A percentile compares a stretch with the other conserved stretches of the same genome.
Evolutionary conservation across 2,888 invertebrate genomes (phyloP).

Genomic region (Eristalis intricaria): DNA sequence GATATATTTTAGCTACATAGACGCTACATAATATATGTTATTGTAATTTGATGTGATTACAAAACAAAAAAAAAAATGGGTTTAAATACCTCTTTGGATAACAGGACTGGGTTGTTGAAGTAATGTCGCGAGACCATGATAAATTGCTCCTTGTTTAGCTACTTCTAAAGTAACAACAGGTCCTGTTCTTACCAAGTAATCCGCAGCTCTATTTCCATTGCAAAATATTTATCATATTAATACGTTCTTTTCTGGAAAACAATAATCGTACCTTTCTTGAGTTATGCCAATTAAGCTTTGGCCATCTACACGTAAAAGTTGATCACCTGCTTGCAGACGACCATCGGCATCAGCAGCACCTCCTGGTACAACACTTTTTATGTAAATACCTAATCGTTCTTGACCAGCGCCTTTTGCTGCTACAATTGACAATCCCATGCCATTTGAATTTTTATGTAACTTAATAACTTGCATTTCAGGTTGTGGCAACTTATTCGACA

Average conservation of each 20-base stretch:
- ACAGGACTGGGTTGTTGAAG: constrained; percentile 95
- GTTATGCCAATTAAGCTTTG: constrained; percentile 94
- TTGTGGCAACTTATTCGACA: constrained; percentile 84
- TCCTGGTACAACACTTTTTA: constrained; percentile 98
- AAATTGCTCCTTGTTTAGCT: constrained; percentile 98
- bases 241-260: background rate
- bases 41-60: background rate
- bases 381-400: constrained; percentile 96
- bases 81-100: constrained; percentile 86
- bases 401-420: constrained; percentile 96
- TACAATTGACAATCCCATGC: constrained; percentile 99
- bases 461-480: constrained; percentile 92
- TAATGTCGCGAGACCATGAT: constrained; percentile 96
- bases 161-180: constrained; percentile 97
- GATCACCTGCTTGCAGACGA: constrained; percentile 97
- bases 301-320: constrained; percentile 97
- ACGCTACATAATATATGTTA: constrained; percentile 7
- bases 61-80: background rate
- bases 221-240: background rate
- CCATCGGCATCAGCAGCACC: constrained; percentile 97
- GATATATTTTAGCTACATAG: constrained; percentile 56
- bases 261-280: constrained; percentile 85
- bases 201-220: constrained; percentile 89
- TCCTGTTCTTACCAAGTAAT: constrained; percentile 96
- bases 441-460: constrained; percentile 95